Evolutionary conservation across 2,113 vertebrate genomes (phyloP), one percentile per base, ranked within the genome.

Genomic region (human (Homo sapiens)): DNA sequence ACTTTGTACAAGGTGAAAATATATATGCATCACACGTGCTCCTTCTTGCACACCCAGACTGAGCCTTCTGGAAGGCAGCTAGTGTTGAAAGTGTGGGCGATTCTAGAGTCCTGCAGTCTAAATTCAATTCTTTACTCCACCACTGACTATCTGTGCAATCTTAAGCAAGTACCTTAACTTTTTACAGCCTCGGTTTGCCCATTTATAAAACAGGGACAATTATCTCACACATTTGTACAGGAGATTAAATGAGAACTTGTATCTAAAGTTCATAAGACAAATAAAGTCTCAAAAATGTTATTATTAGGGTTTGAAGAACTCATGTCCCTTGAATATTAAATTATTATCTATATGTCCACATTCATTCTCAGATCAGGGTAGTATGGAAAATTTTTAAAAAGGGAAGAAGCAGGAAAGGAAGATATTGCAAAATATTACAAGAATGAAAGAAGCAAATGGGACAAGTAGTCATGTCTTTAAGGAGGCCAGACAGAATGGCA

Each of bases 61-160:
- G 50, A 95, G 68, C 87, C 30, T 85, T 96, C 94, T 92, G 55
- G 84, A 94, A 96, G n/a, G 61, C 72, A 95, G 90, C 17, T 20
- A 81, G 83, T 79, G 59, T 52, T 89, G 89, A 92, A 66, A 91
- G 14, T 85, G 66, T 93, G 87, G 73, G 75, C 48, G 8, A 9
- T 80, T 75, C 30, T 50, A n/a, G 38, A 94, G 27, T 92, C 64
- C 57, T 68, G 61, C 27, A 76, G 76, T 52, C 38, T 75, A 89
- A 89, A 93, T 80, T 82, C 6, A 85, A 3, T 61, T 94, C 45
- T 80, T 92, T 45, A 64, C 40, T 85, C 48, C 64, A 80, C n/a
- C 87, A 50, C 18, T 80, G 68, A 68, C 48, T 43, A 50, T 40
- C 55, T 57, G 9, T 72, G n/a, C 43, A 85, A 87, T 48, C 66